A percentile compares a stretch with the other conserved stretches of the same genome.
Evolutionary conservation across 2,797 vertebrate genomes (phyloP).

Genomic region (Dicrostonyx torquatus): DNA sequence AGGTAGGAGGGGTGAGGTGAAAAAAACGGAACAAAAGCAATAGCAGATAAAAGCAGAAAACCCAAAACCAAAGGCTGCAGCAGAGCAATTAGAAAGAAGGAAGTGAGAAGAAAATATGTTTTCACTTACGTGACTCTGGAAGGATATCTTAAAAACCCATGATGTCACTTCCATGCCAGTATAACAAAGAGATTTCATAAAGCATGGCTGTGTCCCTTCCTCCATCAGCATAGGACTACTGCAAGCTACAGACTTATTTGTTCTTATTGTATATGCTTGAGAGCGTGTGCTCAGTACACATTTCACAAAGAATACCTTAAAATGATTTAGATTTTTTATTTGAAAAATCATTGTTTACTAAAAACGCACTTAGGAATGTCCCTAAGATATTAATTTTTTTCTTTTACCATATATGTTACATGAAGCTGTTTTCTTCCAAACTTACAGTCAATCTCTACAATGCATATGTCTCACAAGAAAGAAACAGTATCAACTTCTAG

Average conservation of each 20-base stretch:
- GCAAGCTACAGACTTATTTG: background rate
- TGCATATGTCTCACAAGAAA: background rate
- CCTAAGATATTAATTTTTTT: slow-evolving; percentile 16
- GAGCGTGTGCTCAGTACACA: background rate
- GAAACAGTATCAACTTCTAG: slow-evolving; percentile 27
- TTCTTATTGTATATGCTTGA: background rate
- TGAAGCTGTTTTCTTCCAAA: slow-evolving; percentile 56
- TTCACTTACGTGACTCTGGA: slow-evolving; percentile 69
- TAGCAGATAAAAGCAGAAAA: slow-evolving; percentile 63
- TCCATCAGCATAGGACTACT: slow-evolving; percentile 55
- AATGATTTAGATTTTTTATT: slow-evolving; percentile 3
- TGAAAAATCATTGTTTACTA: background rate
- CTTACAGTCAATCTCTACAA: slow-evolving; percentile 22
- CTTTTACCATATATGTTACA: background rate
- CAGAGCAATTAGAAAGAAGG: slow-evolving; percentile 32
- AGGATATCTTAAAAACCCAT: slow-evolving; percentile 65
- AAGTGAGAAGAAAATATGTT: slow-evolving; percentile 73
- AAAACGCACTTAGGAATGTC: background rate
- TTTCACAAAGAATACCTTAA: slow-evolving; percentile 45
- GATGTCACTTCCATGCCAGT: slow-evolving; percentile 75
- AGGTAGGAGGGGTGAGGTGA: slow-evolving; percentile 25
- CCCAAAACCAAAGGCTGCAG: slow-evolving; percentile 55
- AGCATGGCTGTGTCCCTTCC: slow-evolving; percentile 39
- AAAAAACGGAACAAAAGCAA: slow-evolving; percentile 55
- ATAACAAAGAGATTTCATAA: slow-evolving; percentile 65